Evolutionary conservation across 1,140 invertebrate genomes (phyloP), one percentile per base, ranked within the genome.

Genomic region (Catajapyx aquilonaris): DNA sequence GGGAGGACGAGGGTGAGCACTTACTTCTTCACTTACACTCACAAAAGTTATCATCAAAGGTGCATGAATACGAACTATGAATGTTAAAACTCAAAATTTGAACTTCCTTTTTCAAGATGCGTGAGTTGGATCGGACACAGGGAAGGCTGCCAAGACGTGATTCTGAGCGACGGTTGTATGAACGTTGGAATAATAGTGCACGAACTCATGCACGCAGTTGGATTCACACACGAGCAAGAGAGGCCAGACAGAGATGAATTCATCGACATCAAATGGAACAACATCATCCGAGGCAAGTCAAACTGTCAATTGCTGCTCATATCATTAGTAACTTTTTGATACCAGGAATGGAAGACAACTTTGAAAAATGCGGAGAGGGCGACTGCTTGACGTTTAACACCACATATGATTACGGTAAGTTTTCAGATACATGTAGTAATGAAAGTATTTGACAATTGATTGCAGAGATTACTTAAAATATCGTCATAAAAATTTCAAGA

Each of bases 191-290:
- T 67, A 2, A 57, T 71, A 13, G 52, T 71, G 25, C 73, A 76
- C 44, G 71, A 75, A 52, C 51, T 76, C 4, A 57, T 73, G 46
- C 73, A 76, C 45, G 67, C 69, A 0, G 44, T 73, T 1, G 73
- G 73, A n/a, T 73, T 73, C 48, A 65, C 60, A 44, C 66, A 80
- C 46, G 71, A 76, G 44, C 75, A 78, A 47, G 70, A 68, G 44
- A 56, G 69, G 11, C 53, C 59, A 5, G 68, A 78, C 52, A 54
- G 76, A 25, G 74, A 78, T 44, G 50, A 66, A 0, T 76, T 62
- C 46, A 61, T 79, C 5, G 53, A 46, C 2, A 66, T 80, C 22
- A 51, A 65, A 30, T 71, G 64, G 58, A 51, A 67, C 2, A 76
- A 76, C 44, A 78, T 83, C 13, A 51, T 64, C 16, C 46, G 50